phyloP scores from a whole-genome alignment of 2,113 vertebrate species.

The Asarcornis scutulata region DNA sequence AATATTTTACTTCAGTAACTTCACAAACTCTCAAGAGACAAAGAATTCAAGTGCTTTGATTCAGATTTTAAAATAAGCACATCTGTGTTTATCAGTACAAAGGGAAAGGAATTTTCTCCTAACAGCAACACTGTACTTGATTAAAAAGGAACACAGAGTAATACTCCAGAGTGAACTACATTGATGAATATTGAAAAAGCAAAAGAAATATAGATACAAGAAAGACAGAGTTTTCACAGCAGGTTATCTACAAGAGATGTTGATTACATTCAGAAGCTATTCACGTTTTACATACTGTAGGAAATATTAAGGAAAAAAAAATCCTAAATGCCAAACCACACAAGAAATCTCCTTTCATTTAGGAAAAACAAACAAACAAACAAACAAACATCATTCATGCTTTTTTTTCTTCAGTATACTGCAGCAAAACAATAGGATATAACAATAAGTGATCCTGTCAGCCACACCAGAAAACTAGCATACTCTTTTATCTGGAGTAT shows the following conservation, averaged over 20 bases:
- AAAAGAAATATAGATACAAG: background rate
- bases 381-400: background rate
- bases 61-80: background rate
- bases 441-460: background rate
- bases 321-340: background rate
- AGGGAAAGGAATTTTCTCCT: background rate
- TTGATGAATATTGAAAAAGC: background rate
- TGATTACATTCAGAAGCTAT: background rate
- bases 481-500: background rate
- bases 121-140: background rate
- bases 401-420: background rate
- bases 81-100: background rate
- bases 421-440: background rate
- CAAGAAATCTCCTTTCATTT: background rate
- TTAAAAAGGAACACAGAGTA: background rate
- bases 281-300: background rate
- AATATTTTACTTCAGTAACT: background rate
- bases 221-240: background rate
- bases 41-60: slow-evolving; percentile 1
- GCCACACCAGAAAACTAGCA: background rate
- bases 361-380: background rate
- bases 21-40: background rate
- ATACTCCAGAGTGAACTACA: background rate
- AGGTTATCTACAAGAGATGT: background rate
- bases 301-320: background rate